phyloP scores from a whole-genome alignment of 2,888 invertebrate genomes.

The Limenitis arthemis region DNA sequence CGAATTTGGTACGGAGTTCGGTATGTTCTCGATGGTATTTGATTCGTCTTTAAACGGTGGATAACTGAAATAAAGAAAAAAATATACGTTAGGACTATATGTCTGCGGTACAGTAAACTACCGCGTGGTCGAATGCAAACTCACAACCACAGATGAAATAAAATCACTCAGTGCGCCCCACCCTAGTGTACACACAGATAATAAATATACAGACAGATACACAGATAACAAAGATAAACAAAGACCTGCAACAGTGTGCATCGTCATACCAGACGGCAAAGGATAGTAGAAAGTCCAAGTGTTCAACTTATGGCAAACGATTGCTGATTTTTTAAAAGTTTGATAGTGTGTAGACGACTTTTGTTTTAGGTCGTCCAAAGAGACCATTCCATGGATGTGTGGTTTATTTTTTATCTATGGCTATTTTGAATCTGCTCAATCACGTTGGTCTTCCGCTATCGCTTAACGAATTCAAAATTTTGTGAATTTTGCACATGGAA shows the following conservation, averaged over 20 bases:
- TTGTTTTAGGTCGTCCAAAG: conserved; percentile 11
- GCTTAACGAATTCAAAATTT: conserved; percentile 29
- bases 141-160: conserved; percentile 61
- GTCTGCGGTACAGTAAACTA: conserved; percentile 61
- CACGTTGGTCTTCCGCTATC: conserved; percentile 56
- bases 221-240: conserved; percentile 21
- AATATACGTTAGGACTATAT: conserved; percentile 5
- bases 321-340: conserved; percentile 10
- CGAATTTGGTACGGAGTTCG: conserved; percentile 52
- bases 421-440: conserved; percentile 30
- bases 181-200: conserved; percentile 37
- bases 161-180: conserved; percentile 34
- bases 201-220: conserved; percentile 21
- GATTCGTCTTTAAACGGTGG: conserved; percentile 61
- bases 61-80: conserved; percentile 43
- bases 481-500: conserved; percentile 5
- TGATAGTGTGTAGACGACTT: conserved; percentile 16
- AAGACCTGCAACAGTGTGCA: conserved; percentile 69
- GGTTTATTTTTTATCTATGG: conserved; percentile 8
- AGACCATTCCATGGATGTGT: conserved; percentile 22
- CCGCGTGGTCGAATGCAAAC: conserved; percentile 61
- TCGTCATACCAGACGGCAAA: conserved; percentile 71
- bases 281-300: conserved; percentile 49
- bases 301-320: conserved; percentile 16
- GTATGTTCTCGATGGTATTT: conserved; percentile 47